A percentile compares a stretch with the other conserved stretches of the same genome.
Evolutionary conservation across 2,888 invertebrate species (phyloP).

Genomic region (Stictocephala bisonia): DNA sequence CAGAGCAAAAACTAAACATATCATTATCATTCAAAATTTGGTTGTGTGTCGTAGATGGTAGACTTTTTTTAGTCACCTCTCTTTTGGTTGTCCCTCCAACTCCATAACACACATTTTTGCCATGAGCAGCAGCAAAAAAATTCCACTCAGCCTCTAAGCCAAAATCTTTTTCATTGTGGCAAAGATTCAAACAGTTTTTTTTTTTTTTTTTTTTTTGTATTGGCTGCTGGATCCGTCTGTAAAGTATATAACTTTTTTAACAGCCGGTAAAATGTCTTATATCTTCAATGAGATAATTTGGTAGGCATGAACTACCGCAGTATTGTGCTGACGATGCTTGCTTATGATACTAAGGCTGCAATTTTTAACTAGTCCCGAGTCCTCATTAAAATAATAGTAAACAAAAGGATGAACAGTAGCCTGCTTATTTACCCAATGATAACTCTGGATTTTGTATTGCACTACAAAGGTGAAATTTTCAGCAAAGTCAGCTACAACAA

Average conservation of each 20-base stretch:
- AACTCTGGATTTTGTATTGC: conserved; percentile 39
- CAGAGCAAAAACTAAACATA: conserved; percentile 17
- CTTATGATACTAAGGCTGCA: conserved; percentile 15
- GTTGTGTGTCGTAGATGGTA: not conserved
- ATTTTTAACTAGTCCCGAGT: conserved; percentile 5
- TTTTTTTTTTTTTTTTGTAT: conserved; percentile 44
- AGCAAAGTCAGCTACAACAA: conserved; percentile 22
- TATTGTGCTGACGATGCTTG: conserved; percentile 24
- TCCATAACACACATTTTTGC: conserved; percentile 16
- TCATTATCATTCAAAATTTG: conserved; percentile 16
- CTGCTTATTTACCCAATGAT: conserved; percentile 32
- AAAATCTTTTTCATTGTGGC: conserved; percentile 23
- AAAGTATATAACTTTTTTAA: conserved; percentile 24
- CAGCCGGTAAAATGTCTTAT: conserved; percentile 14
- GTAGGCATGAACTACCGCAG: conserved; percentile 21
- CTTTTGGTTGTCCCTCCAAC: conserved; percentile 25
- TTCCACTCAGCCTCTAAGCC: conserved; percentile 29
- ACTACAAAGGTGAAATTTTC: conserved; percentile 29
- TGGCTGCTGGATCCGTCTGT: conserved; percentile 15
- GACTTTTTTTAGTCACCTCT: conserved; percentile 4
- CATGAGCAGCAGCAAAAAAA: conserved; percentile 33
- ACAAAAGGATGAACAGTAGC: conserved; percentile 34
- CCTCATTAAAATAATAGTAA: conserved; percentile 19
- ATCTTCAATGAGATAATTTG: conserved; percentile 16
- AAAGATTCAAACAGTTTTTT: conserved; percentile 35